phyloP scores from a whole-genome alignment of 2,113 vertebrate species.

The Neolamprologus longior region DNA sequence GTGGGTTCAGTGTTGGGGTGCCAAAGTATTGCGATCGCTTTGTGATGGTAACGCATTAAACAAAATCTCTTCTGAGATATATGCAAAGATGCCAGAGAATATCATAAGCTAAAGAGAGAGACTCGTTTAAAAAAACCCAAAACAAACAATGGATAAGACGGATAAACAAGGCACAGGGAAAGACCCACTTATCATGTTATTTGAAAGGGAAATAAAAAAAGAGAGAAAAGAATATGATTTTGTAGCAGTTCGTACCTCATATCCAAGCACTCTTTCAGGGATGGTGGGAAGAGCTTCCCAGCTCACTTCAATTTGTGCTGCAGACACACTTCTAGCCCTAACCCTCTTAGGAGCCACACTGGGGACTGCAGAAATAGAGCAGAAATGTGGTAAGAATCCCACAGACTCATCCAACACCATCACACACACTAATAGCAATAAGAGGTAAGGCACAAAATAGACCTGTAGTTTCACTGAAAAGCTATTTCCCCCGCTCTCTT shows the following conservation, averaged over 20 bases:
- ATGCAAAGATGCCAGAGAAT: neutral
- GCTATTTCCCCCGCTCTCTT: slow-evolving; percentile 54
- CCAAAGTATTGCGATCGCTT: neutral
- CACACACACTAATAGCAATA: slow-evolving; percentile 49
- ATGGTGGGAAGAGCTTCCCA: slow-evolving; percentile 78
- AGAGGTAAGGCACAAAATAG: slow-evolving; percentile 33
- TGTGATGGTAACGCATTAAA: neutral
- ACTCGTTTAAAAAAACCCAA: neutral
- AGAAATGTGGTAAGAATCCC: slow-evolving; percentile 29
- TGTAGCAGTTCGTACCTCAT: slow-evolving; percentile 74
- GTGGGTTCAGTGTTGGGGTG: neutral
- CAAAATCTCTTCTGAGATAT: neutral
- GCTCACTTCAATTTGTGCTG: slow-evolving; percentile 82
- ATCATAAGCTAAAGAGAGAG: neutral
- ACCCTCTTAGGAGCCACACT: slow-evolving; percentile 75
- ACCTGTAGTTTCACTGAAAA: slow-evolving; percentile 55
- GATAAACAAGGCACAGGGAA: neutral
- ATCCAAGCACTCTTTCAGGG: slow-evolving; percentile 86
- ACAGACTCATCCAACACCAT: slow-evolving; percentile 40
- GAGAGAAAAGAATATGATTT: neutral
- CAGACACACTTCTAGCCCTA: slow-evolving; percentile 79
- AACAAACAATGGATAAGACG: neutral
- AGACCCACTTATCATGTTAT: neutral
- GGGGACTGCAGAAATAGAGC: slow-evolving; percentile 76
- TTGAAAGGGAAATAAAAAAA: neutral